Evolutionary conservation across 2,888 invertebrate genomes (phyloP).

Genomic region (Stomorhina lunata): DNA sequence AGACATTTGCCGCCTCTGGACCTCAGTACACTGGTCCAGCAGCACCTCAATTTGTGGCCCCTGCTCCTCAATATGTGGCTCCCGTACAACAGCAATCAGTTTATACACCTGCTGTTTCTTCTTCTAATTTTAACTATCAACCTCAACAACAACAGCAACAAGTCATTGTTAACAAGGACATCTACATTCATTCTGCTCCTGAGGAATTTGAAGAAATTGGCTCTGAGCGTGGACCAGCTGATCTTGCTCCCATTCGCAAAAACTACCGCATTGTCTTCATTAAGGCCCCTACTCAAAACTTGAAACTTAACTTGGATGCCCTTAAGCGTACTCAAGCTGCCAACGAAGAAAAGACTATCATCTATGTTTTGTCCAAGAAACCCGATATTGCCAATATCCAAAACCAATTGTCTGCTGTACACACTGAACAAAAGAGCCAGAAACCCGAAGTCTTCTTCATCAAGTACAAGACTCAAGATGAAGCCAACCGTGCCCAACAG

Average conservation of each 20-base stretch:
- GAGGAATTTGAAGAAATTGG: slow-evolving; percentile 75
- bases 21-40: slow-evolving; percentile 56
- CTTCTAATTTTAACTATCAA: slow-evolving; percentile 26
- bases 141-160: slow-evolving; percentile 63
- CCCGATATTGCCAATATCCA: slow-evolving; percentile 75
- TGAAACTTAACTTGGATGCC: slow-evolving; percentile 78
- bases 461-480: slow-evolving; percentile 79
- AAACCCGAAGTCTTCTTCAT: slow-evolving; percentile 80
- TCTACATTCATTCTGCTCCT: slow-evolving; percentile 77
- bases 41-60: slow-evolving; percentile 6
- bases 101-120: slow-evolving; percentile 2
- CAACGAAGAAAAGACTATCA: slow-evolving; percentile 79
- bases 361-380: slow-evolving; percentile 79
- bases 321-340: slow-evolving; percentile 73
- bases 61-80: not conserved
- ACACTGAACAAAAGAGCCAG: slow-evolving; percentile 72
- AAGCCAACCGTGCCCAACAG: slow-evolving; percentile 77
- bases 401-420: slow-evolving; percentile 84
- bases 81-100: not conserved
- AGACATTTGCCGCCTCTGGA: slow-evolving; percentile 18
- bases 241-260: slow-evolving; percentile 75
- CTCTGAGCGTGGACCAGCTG: slow-evolving; percentile 65
- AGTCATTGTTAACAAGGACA: slow-evolving; percentile 76
- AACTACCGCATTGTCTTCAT: slow-evolving; percentile 79
- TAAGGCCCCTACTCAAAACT: slow-evolving; percentile 79